Evolutionary conservation across 2,797 vertebrate species (phyloP).

Genomic region (Psittacula derbiana): DNA sequence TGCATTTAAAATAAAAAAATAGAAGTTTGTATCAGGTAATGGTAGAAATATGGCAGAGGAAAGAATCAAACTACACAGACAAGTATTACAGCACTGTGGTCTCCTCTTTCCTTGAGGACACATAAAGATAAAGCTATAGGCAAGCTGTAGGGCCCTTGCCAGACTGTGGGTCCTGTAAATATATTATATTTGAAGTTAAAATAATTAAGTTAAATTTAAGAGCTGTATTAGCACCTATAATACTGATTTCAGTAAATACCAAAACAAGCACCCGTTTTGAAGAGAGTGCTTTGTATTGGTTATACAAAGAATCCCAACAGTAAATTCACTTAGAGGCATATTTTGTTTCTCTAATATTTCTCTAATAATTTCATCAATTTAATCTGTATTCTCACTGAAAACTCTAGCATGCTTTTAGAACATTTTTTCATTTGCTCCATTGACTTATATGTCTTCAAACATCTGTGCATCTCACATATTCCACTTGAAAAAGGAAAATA

Average conservation of each 20-base stretch:
- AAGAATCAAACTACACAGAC: neutral
- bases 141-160: neutral
- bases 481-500: neutral
- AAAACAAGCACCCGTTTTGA: neutral
- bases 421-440: neutral
- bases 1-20: neutral
- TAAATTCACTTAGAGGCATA: neutral
- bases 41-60: neutral
- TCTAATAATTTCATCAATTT: neutral
- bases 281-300: neutral
- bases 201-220: neutral
- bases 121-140: neutral
- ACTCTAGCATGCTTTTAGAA: neutral
- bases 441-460: neutral
- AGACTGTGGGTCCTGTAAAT: neutral
- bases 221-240: neutral
- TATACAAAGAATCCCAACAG: neutral
- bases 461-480: neutral
- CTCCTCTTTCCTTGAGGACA: neutral
- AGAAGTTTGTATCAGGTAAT: neutral
- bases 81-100: neutral
- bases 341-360: neutral
- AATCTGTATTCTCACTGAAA: neutral
- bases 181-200: neutral
- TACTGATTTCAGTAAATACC: neutral